phyloP scores from a whole-genome alignment of 2,797 vertebrate species.

The Syngnathus acus region DNA sequence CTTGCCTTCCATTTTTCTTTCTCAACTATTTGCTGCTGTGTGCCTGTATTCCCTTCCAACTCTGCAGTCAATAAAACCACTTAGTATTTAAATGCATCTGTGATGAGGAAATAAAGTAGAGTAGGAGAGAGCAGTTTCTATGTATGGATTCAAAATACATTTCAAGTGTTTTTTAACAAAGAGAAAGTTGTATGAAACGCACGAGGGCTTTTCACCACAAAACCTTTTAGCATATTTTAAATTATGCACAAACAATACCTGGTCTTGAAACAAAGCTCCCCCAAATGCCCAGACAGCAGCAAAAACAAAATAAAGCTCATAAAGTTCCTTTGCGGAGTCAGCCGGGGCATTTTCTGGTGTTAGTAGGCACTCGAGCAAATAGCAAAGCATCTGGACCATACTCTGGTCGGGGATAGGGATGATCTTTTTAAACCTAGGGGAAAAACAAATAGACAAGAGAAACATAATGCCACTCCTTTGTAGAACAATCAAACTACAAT shows the following conservation, averaged over 20 bases:
- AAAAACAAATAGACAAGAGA: constrained; percentile 4
- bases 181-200: constrained; percentile 35
- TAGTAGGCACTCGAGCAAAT: constrained; percentile 87
- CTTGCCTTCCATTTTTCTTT: constrained; percentile 23
- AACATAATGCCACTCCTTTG: background rate
- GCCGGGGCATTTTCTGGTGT: constrained; percentile 78
- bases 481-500: background rate
- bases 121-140: constrained; percentile 17
- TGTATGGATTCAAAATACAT: constrained; percentile 33
- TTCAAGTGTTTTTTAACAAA: constrained; percentile 43
- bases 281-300: constrained; percentile 93
- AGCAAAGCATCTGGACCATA: constrained; percentile 87
- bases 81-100: constrained; percentile 68
- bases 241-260: constrained; percentile 66
- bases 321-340: constrained; percentile 84
- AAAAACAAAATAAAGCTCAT: constrained; percentile 95
- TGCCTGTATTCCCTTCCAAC: constrained; percentile 46
- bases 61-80: constrained; percentile 67
- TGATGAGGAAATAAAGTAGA: constrained; percentile 66
- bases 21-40: constrained; percentile 38
- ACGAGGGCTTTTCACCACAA: constrained; percentile 13
- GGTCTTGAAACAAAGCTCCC: constrained; percentile 87
- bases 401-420: constrained; percentile 90
- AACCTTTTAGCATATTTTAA: constrained; percentile 21
- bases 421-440: constrained; percentile 86